Conservation (phyloP, 2,888 invertebrate species). For the Ceraclea dissimilis region DNA sequence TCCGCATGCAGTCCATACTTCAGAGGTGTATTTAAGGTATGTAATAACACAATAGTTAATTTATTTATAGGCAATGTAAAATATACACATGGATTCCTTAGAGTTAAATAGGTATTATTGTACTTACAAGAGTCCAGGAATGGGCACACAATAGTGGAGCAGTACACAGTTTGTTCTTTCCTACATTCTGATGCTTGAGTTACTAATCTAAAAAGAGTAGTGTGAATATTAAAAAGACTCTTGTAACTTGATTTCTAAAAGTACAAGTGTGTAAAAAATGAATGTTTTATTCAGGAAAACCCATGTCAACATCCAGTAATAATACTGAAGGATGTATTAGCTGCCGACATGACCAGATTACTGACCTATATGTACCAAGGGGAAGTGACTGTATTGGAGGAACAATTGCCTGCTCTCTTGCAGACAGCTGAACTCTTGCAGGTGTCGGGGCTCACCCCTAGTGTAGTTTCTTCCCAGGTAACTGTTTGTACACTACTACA, state of each 20-base stretch:
- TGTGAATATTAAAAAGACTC: no score
- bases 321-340: constrained; percentile 61
- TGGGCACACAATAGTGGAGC: no score
- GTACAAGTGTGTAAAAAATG: no score
- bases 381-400: constrained; percentile 62
- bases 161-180: no score
- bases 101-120: background rate
- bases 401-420: constrained; percentile 56
- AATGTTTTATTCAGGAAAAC: constrained; percentile 62
- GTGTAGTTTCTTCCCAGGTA: constrained; percentile 34
- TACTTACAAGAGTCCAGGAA: background rate
- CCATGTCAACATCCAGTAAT: constrained; percentile 68
- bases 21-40: constrained; percentile 64
- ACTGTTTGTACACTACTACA: background rate
- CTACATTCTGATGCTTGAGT: no score
- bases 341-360: constrained; percentile 58
- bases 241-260: no score
- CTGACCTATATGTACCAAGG: constrained; percentile 67
- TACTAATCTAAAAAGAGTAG: no score
- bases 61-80: background rate
- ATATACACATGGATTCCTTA: background rate
- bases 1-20: constrained; percentile 71
- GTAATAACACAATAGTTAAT: background rate
- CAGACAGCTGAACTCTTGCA: constrained; percentile 61
- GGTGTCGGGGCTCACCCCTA: constrained; percentile 56